Conservation (phyloP, 2,113 vertebrate species). For the Neogale vison region DNA sequence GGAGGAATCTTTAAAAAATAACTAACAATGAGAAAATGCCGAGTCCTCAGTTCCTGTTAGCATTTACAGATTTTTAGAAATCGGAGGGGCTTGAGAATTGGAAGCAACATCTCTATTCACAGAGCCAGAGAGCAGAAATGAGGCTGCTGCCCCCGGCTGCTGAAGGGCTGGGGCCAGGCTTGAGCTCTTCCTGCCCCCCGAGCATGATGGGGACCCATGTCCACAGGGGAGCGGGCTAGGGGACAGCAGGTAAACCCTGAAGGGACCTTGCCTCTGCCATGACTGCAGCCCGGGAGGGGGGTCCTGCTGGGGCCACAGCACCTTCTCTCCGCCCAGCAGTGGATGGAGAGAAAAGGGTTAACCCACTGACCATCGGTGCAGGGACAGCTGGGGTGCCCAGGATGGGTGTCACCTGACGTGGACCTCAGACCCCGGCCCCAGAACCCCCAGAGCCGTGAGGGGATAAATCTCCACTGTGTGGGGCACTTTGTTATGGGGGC, state of each 20-base stretch:
- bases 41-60: neutral
- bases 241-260: too few species aligned
- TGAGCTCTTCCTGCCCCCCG: neutral
- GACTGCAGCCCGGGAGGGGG: neutral
- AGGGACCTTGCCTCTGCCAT: too few species aligned
- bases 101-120: neutral
- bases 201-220: neutral
- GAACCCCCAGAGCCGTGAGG: neutral
- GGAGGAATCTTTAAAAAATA: neutral
- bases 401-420: neutral
- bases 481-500: rapidly evolving
- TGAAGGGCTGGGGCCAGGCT: neutral
- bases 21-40: neutral
- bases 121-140: neutral
- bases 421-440: neutral
- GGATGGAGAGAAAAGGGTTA: neutral
- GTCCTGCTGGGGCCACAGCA: neutral
- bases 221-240: neutral
- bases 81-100: neutral
- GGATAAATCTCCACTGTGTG: neutral
- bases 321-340: neutral
- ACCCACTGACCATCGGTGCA: rapidly evolving
- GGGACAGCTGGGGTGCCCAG: neutral
- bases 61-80: neutral
- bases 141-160: rapidly evolving